These are phyloP conservation scores for Galago senegalensis DNA, from an alignment of 2,797 vertebrate genomes.

Conservation along the genomic window DNA sequence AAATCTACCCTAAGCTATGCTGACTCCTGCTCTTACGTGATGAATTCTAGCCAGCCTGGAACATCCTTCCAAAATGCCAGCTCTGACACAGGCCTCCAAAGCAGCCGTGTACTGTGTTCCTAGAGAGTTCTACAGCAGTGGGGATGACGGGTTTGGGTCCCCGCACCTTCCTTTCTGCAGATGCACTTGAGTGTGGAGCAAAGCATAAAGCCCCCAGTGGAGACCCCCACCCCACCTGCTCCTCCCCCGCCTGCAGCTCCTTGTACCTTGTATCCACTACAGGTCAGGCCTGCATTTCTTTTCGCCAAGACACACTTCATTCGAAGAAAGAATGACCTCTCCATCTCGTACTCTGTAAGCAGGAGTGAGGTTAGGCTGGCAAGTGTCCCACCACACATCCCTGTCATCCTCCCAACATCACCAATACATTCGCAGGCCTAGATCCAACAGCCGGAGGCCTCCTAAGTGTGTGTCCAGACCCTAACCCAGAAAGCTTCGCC, in stretches of 20 bases:
- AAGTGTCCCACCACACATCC: accelerated
- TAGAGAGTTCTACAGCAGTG: not conserved
- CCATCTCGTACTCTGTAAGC: conserved; percentile 95
- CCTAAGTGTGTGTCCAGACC: not conserved
- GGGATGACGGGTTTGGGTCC: accelerated
- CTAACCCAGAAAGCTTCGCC: not conserved
- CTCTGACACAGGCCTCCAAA: not conserved
- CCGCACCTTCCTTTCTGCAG: not conserved
- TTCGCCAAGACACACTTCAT: conserved; percentile 98
- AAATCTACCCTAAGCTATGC: not conserved
- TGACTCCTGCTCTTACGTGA: not conserved
- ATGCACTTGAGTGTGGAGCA: not conserved
- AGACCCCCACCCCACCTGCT: accelerated
- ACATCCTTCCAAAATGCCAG: not conserved
- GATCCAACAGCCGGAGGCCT: not conserved
- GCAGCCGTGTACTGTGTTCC: accelerated
- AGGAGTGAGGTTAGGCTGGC: conserved; percentile 48
- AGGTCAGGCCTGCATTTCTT: conserved; percentile 96
- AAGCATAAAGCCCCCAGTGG: too few relatives aligned
- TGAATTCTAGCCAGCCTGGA: not conserved
- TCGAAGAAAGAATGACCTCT: conserved; percentile 96
- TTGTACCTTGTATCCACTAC: conserved; percentile 96
- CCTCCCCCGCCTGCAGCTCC: accelerated
- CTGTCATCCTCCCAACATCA: not conserved
- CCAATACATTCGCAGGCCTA: not conserved